Conservation (phyloP, 2,888 invertebrate genomes). For the Oligia latruncula region DNA sequence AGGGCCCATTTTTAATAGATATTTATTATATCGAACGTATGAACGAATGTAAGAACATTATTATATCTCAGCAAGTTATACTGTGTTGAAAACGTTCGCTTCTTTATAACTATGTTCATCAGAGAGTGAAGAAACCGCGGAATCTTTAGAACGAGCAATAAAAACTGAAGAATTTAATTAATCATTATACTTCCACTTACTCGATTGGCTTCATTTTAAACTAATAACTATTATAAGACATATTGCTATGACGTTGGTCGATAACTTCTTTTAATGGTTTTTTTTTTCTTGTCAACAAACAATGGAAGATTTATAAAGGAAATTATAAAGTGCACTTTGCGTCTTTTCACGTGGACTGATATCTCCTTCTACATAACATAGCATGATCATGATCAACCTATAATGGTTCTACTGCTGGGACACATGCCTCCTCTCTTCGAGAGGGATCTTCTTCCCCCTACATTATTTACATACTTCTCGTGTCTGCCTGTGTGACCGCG, state of each 20-base stretch:
- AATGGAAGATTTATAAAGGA: conserved; percentile 24
- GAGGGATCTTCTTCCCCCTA: too few relatives aligned
- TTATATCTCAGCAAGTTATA: not conserved
- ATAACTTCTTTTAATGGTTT: conserved; percentile 15
- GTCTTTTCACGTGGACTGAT: not conserved
- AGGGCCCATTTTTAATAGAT: not conserved
- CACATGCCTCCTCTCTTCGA: too few relatives aligned
- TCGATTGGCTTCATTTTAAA: conserved; percentile 37
- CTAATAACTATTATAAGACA: conserved; percentile 22
- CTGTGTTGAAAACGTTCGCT: conserved; percentile 14
- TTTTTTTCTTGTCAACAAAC: conserved; percentile 15
- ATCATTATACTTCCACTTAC: conserved; percentile 33
- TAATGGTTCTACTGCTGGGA: too few relatives aligned
- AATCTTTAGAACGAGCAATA: conserved; percentile 35
- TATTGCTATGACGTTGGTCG: conserved; percentile 13
- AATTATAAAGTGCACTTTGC: not conserved
- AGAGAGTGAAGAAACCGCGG: conserved; percentile 25
- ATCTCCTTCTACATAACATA: too few relatives aligned
- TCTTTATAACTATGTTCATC: conserved; percentile 23
- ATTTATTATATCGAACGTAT: not conserved
- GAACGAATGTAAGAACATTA: not conserved
- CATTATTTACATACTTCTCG: too few relatives aligned
- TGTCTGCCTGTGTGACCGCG: too few relatives aligned
- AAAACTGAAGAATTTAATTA: conserved; percentile 35
- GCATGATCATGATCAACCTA: too few relatives aligned